Percentiles rank a stretch among this genome's conserved stretches.
These are phyloP conservation scores for Leucozona laternaria DNA, from an alignment of 2,888 invertebrate genomes.

Conservation along the genomic window DNA sequence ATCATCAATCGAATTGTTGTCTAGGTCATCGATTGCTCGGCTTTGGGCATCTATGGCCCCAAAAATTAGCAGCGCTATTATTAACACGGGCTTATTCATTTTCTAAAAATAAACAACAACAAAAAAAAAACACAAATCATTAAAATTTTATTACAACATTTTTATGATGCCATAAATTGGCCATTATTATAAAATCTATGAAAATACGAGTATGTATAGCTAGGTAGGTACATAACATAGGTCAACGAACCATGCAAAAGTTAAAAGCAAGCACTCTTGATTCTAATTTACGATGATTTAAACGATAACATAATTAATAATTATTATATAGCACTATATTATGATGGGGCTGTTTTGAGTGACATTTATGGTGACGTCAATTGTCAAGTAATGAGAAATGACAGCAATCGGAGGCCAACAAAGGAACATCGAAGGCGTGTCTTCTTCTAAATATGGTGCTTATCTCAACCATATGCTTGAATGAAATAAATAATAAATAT, in stretches of 20 bases:
- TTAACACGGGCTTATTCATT: conserved; percentile 82
- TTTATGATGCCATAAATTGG: conserved; percentile 53
- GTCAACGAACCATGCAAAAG: conserved; percentile 66
- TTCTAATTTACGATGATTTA: conserved; percentile 36
- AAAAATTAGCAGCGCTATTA: conserved; percentile 82
- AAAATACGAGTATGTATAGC: too few species aligned
- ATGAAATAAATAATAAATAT: background rate
- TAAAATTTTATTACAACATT: conserved; percentile 66
- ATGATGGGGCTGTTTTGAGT: conserved; percentile 34
- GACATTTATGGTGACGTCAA: conserved; percentile 66
- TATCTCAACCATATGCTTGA: conserved; percentile 22
- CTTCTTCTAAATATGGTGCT: background rate
- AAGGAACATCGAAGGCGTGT: conserved; percentile 66
- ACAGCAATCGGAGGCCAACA: conserved; percentile 45
- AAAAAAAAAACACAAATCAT: conserved; percentile 16
- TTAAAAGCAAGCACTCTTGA: background rate
- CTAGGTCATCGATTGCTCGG: conserved; percentile 81
- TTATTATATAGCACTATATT: background rate
- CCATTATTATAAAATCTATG: conserved; percentile 19
- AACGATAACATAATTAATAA: conserved; percentile 53
- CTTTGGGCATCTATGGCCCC: conserved; percentile 79
- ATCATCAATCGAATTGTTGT: conserved; percentile 81
- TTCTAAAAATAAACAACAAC: conserved; percentile 79
- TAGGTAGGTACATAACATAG: too few species aligned
- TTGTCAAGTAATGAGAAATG: conserved; percentile 31